Evolutionary conservation across 1,140 invertebrate species (phyloP).

Genomic region (Xylocopa sonorina): DNA sequence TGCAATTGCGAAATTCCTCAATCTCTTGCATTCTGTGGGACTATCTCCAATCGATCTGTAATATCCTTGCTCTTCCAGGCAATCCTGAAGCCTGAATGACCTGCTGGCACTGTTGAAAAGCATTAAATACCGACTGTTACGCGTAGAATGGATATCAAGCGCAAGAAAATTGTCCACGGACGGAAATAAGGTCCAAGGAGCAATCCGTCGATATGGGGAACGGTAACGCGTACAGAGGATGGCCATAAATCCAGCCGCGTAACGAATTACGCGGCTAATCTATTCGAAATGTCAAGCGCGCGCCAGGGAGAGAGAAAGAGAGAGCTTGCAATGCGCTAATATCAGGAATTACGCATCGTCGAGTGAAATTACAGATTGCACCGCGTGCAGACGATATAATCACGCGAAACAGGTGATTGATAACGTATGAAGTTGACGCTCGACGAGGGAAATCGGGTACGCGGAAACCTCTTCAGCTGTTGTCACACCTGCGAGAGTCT

Average conservation of each 20-base stretch:
- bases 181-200: too few relatives aligned
- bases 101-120: background rate
- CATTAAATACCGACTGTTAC: too few relatives aligned
- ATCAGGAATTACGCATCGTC: slow-evolving; percentile 10
- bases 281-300: slow-evolving; percentile 4
- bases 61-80: too few relatives aligned
- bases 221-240: background rate
- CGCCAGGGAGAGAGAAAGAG: too few relatives aligned
- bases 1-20: too few relatives aligned
- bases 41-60: too few relatives aligned
- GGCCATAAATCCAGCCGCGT: background rate
- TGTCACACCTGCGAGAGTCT: background rate
- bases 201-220: background rate
- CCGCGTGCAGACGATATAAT: slow-evolving; percentile 6
- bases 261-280: background rate
- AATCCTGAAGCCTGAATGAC: background rate
- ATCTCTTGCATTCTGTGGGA: too few relatives aligned
- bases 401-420: slow-evolving; percentile 15
- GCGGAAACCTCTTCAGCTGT: background rate
- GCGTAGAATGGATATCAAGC: too few relatives aligned
- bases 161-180: background rate
- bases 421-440: background rate
- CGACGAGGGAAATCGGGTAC: background rate
- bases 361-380: slow-evolving; percentile 14
- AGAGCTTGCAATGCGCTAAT: background rate